Percentiles rank a stretch among this genome's conserved stretches.
These are phyloP conservation scores for Thumatha senex DNA, from an alignment of 2,888 invertebrate species.

Conservation along the genomic window DNA sequence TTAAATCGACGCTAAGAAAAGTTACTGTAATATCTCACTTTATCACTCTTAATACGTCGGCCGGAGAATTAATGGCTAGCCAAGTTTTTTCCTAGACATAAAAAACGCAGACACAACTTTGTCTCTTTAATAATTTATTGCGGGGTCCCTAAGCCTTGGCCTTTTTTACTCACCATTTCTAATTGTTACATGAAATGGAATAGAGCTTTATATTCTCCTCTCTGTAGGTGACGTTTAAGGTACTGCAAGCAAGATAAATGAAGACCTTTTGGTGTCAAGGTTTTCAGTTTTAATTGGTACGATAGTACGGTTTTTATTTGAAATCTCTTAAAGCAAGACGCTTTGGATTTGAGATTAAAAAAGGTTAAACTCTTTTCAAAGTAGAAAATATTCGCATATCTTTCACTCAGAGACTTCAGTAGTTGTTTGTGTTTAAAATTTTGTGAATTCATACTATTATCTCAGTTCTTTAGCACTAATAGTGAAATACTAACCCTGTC, in stretches of 20 bases:
- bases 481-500: too few relatives aligned
- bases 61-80: constrained; percentile 52
- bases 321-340: constrained; percentile 2
- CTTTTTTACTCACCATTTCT: constrained; percentile 52
- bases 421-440: constrained; percentile 1
- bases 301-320: constrained; percentile 17
- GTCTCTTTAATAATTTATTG: constrained; percentile 64
- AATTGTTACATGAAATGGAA: constrained; percentile 61
- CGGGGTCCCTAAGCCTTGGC: constrained; percentile 43
- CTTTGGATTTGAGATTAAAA: constrained; percentile 5
- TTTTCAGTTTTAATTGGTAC: constrained; percentile 38
- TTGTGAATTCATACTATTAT: too few relatives aligned
- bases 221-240: constrained; percentile 54
- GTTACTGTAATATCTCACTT: constrained; percentile 47
- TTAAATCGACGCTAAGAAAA: constrained; percentile 50
- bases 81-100: constrained; percentile 45
- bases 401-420: constrained; percentile 31
- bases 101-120: constrained; percentile 53
- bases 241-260: constrained; percentile 41
- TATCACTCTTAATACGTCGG: constrained; percentile 52
- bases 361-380: neutral
- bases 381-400: constrained; percentile 50
- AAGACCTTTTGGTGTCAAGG: constrained; percentile 36
- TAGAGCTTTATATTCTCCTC: constrained; percentile 44
- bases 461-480: neutral